Percentiles rank a stretch among this genome's conserved stretches.
phyloP scores from a whole-genome alignment of 1,140 invertebrate species.

The Drosophila novamexicana region DNA sequence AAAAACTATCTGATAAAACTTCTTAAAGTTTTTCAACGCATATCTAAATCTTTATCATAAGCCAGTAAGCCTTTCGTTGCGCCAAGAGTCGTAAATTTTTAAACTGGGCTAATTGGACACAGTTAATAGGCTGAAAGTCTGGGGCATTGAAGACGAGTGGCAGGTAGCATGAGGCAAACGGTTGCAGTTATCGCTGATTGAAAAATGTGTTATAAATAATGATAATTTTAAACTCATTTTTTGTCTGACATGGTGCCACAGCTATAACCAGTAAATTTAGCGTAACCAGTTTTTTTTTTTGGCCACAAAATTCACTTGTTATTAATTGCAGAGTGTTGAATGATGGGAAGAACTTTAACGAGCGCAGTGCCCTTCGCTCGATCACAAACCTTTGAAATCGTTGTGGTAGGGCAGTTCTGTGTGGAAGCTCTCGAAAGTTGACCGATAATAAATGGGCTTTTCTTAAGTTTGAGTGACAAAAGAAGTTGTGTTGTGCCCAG shows the following conservation, averaged over 20 bases:
- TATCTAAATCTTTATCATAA: conserved; percentile 11
- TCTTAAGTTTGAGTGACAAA: conserved; percentile 14
- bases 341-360: conserved; percentile 50
- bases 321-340: neutral
- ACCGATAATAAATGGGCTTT: conserved; percentile 34
- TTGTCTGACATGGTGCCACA: neutral
- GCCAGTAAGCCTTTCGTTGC: conserved; percentile 8
- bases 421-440: conserved; percentile 3
- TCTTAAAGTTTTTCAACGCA: neutral
- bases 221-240: conserved; percentile 15
- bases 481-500: conserved; percentile 7
- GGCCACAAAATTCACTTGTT: conserved; percentile 6
- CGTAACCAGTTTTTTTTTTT: conserved; percentile 18
- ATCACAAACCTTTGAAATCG: conserved; percentile 19
- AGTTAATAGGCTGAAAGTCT: conserved; percentile 27
- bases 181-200: conserved; percentile 28
- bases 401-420: conserved; percentile 54
- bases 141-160: conserved; percentile 20
- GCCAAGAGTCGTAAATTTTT: neutral
- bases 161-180: conserved; percentile 1
- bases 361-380: conserved; percentile 54
- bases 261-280: conserved; percentile 2
- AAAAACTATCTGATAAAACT: conserved; percentile 1
- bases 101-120: conserved; percentile 53
- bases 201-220: conserved; percentile 44